phyloP scores from a whole-genome alignment of 2,797 vertebrate genomes.

The Oryzias sinensis region DNA sequence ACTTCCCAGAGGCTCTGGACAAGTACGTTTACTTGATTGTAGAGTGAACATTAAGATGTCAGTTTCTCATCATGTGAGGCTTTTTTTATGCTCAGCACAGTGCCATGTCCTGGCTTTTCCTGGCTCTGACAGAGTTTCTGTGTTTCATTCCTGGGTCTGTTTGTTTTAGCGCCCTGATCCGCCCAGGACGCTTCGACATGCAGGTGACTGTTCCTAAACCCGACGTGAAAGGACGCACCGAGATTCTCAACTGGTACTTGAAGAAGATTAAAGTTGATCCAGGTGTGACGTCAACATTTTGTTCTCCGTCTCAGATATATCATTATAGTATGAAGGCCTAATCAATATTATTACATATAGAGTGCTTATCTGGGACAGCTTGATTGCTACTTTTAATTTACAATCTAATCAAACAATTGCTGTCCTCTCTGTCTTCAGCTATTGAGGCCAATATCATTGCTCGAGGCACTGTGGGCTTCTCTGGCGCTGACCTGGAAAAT shows the following conservation, averaged over 20 bases:
- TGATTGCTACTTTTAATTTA: neutral
- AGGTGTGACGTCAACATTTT: slow-evolving; percentile 48
- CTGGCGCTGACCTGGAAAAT: slow-evolving; percentile 97
- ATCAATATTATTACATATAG: neutral
- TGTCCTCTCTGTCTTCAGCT: slow-evolving; percentile 67
- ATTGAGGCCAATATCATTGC: slow-evolving; percentile 93
- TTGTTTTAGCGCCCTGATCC: slow-evolving; percentile 86
- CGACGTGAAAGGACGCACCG: slow-evolving; percentile 94
- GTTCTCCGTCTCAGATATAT: neutral
- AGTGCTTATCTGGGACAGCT: neutral
- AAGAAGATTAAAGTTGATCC: slow-evolving; percentile 95
- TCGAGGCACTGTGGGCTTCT: slow-evolving; percentile 96
- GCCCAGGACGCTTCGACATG: slow-evolving; percentile 97
- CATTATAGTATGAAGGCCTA: neutral
- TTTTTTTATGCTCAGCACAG: too few species aligned
- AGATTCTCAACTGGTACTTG: slow-evolving; percentile 98
- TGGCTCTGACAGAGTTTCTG: neutral
- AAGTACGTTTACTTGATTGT: slow-evolving; percentile 82
- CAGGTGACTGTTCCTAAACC: slow-evolving; percentile 97
- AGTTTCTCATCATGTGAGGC: neutral
- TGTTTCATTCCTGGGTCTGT: neutral
- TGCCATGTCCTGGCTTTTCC: too few species aligned
- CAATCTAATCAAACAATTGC: neutral
- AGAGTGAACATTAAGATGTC: slow-evolving; percentile 3
- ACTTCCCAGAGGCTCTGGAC: slow-evolving; percentile 97